Evolutionary conservation across 2,797 vertebrate species (phyloP).

Genomic region (Anguilla pacifica): DNA sequence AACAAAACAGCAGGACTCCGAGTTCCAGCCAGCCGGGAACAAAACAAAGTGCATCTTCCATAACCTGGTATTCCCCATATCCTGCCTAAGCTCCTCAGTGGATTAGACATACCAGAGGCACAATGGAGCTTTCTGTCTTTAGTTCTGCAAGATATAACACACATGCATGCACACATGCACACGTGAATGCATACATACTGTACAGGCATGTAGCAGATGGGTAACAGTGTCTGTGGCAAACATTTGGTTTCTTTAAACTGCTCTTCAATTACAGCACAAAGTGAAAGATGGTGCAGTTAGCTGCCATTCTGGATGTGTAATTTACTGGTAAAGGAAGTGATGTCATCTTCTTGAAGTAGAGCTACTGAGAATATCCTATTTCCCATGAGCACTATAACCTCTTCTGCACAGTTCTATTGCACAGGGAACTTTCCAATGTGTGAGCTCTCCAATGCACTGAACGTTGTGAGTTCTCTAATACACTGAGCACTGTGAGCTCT

Average conservation of each 20-base stretch:
- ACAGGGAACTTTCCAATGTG: too few species aligned
- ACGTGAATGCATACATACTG: not conserved
- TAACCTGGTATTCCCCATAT: not conserved
- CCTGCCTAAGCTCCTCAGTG: not conserved
- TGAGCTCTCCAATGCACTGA: too few species aligned
- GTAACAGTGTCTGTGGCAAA: not conserved
- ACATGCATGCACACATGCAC: not conserved
- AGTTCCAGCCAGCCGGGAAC: not conserved
- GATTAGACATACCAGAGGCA: not conserved
- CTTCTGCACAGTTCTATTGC: too few species aligned
- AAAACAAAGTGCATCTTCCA: not conserved
- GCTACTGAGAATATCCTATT: too few species aligned
- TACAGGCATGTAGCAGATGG: not conserved
- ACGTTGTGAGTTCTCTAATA: too few species aligned
- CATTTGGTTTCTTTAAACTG: not conserved
- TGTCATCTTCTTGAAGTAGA: too few species aligned
- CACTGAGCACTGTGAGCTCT: too few species aligned
- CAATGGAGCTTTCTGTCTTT: not conserved
- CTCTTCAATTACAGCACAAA: too few species aligned
- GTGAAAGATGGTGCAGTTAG: too few species aligned
- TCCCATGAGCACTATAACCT: too few species aligned
- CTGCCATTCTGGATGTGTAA: too few species aligned
- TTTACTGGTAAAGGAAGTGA: too few species aligned
- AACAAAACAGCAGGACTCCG: not conserved
- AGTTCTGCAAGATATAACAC: not conserved